These are phyloP conservation scores for Papilio gigon DNA, from an alignment of 2,888 invertebrate species.

Conservation along the genomic window DNA sequence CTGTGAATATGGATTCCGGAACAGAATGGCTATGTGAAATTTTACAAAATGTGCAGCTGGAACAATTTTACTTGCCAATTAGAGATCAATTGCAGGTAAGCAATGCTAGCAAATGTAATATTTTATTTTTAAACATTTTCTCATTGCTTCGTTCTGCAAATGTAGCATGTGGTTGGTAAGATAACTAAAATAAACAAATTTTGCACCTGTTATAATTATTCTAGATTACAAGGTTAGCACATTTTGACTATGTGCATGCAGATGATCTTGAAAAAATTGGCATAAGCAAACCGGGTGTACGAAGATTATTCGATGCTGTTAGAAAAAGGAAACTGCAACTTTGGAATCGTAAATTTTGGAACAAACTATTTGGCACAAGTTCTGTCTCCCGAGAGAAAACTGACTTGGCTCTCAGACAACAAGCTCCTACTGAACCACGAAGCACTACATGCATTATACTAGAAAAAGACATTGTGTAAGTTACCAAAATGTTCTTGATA, in stretches of 20 bases:
- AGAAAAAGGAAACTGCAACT: constrained; percentile 92
- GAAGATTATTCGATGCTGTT: constrained; percentile 94
- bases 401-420: constrained; percentile 76
- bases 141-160: neutral
- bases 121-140: neutral
- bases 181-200: neutral
- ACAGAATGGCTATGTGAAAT: constrained; percentile 93
- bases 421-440: constrained; percentile 64
- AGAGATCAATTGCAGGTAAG: constrained; percentile 94
- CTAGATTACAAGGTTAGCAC: constrained; percentile 94
- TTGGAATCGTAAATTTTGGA: constrained; percentile 91
- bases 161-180: neutral
- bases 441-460: constrained; percentile 90
- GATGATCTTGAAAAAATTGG: constrained; percentile 98
- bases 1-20: constrained; percentile 68
- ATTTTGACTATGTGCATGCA: constrained; percentile 98
- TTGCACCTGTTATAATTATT: constrained; percentile 47
- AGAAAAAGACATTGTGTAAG: constrained; percentile 89
- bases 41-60: constrained; percentile 93
- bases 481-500: constrained; percentile 13
- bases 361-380: constrained; percentile 87
- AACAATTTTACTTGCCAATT: constrained; percentile 94
- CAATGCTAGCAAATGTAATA: constrained; percentile 11
- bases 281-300: constrained; percentile 95
- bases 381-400: constrained; percentile 67